These are phyloP conservation scores for Yponomeuta sedellus DNA, from an alignment of 2,888 invertebrate genomes.

Conservation along the genomic window DNA sequence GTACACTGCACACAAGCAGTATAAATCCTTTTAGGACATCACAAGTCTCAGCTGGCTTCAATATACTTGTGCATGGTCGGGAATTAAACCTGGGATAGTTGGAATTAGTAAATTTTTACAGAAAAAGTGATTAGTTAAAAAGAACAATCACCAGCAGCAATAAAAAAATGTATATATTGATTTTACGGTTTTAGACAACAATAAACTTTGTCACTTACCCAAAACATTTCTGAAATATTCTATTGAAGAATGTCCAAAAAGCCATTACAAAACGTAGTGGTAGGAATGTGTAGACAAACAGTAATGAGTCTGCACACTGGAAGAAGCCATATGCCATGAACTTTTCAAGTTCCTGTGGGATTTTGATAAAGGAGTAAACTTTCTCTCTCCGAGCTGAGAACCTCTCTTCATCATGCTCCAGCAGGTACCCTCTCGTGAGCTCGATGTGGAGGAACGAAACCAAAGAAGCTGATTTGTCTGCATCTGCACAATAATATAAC, in stretches of 20 bases:
- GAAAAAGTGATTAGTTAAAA: background rate
- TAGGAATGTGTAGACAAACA: slow-evolving; percentile 98
- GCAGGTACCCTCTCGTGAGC: slow-evolving; percentile 92
- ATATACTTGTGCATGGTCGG: slow-evolving; percentile 68
- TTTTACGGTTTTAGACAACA: background rate
- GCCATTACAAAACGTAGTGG: slow-evolving; percentile 94
- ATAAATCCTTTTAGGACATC: slow-evolving; percentile 96
- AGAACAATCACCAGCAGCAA: background rate
- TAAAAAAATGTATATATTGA: background rate
- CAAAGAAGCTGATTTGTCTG: slow-evolving; percentile 61
- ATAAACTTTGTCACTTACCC: slow-evolving; percentile 64
- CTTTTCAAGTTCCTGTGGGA: slow-evolving; percentile 93
- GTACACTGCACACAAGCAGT: slow-evolving; percentile 86
- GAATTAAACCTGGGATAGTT: slow-evolving; percentile 48
- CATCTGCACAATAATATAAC: slow-evolving; percentile 41
- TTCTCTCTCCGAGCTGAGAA: slow-evolving; percentile 96
- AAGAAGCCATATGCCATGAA: slow-evolving; percentile 96
- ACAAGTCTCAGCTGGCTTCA: slow-evolving; percentile 95
- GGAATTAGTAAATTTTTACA: background rate
- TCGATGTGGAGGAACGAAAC: slow-evolving; percentile 89
- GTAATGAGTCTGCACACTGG: slow-evolving; percentile 97
- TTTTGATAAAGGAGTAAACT: slow-evolving; percentile 97
- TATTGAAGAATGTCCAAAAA: slow-evolving; percentile 85
- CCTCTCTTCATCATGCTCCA: slow-evolving; percentile 96
- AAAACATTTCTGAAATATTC: slow-evolving; percentile 84